Evolutionary conservation across 2,797 vertebrate genomes (phyloP), one percentile per base, ranked within the genome.

Genomic region (Sebastes itinus): DNA sequence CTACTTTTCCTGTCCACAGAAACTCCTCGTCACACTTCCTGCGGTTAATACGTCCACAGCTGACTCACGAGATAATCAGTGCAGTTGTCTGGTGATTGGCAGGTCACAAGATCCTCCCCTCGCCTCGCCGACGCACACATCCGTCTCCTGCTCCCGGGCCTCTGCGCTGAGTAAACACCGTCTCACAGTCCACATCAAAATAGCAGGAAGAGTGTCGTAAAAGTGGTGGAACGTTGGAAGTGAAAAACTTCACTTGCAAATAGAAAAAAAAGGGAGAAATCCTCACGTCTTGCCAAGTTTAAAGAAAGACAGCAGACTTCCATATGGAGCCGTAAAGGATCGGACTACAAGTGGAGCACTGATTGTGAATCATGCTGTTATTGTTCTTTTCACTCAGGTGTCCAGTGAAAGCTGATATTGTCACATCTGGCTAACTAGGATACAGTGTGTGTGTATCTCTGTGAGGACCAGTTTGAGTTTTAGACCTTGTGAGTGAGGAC

Each of bases 171-270:
- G 77, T 70, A 88, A 90, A 92, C 88, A 88, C 60, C n/a, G 42
- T 81, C 77, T 88, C 82, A 82, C 30, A 60, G 70, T 60, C 8
- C 18, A 78, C 80, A 74, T 78, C 66, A 77, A 85, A 90, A 88
- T 64, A 67, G 74, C 84, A 91, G 91, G 91, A 92, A 87, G 77
- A 69, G 63, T 77, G 85, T 85, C 35, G 69, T 87, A 83, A 91
- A 89, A 87, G 60, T 30, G n/a, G 78, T 82, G 75, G 80, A 84
- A 85, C 75, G 28, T 7, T 83, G 75, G 60, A 77, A 54, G 61
- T 46, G 60, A 82, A 75, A 88, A 77, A 70, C 13, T 82, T 81
- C 81, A 32, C 54, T 64, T 87, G 75, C 66, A 70, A 38, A 79
- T 72, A 66, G 74, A 82, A 88, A 83, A 87, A 81, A 63, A 61